Conservation (phyloP, 2,113 vertebrate species). For the Telmatochromis brachygnathus region DNA sequence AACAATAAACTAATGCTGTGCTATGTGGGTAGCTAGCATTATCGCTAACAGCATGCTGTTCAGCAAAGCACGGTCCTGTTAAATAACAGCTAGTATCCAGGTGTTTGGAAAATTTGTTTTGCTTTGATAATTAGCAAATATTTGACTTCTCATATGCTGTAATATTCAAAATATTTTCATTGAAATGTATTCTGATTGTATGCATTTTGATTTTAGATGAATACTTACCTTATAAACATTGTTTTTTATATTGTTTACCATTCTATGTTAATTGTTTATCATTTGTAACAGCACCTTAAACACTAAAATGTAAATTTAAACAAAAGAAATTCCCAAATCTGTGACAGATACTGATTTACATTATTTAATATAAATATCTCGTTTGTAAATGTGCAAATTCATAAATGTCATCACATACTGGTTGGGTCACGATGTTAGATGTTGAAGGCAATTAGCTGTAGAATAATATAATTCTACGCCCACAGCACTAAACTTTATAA, state of each 20-base stretch:
- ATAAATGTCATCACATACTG: neutral
- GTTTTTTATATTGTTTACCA: neutral
- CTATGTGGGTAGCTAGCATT: neutral
- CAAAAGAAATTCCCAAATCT: neutral
- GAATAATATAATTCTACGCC: neutral
- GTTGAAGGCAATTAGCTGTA: neutral
- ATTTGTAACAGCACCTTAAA: neutral
- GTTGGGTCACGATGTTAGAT: neutral
- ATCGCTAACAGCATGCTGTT: neutral
- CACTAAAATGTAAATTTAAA: neutral
- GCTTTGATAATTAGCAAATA: neutral
- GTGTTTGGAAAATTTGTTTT: neutral
- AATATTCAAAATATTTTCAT: neutral
- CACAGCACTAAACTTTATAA: neutral
- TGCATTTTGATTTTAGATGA: neutral
- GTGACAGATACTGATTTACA: neutral
- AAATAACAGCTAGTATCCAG: neutral
- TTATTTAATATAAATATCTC: neutral
- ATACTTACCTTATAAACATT: neutral
- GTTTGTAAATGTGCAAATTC: neutral
- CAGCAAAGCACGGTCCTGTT: neutral
- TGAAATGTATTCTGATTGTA: neutral
- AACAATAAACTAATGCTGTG: neutral
- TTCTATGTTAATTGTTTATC: neutral
- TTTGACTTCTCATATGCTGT: neutral